Evolutionary conservation across 1,140 invertebrate genomes (phyloP), one percentile per base, ranked within the genome.

Genomic region (Samia ricini): DNA sequence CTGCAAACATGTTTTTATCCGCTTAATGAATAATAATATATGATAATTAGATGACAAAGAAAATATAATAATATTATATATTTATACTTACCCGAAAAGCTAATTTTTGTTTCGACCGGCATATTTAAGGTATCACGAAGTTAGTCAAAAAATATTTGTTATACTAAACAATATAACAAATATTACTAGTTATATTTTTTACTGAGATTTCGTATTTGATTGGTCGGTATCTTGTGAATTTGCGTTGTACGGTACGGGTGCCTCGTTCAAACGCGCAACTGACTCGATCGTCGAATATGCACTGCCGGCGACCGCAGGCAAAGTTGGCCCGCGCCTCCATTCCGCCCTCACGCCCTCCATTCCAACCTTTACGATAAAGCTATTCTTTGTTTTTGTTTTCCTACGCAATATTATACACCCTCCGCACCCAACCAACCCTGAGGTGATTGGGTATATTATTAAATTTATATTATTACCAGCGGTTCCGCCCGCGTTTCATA

Each of bases 81-180:
- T 18, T 18, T 3, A 48, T 23, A 86, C 86, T 88, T 64, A 89
- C 86, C 86, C 66, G 86, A 89, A 71, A 89, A 89, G 76, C 86
- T 86, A 61, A 89, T 89, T 86, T 79, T 89, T 56, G 85, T 89
- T 82, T 89, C 86, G 64, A 85, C 85, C 66, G 86, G 86, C 86
- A 89, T 89, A 57, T 77, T 83, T 26, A 21, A 33, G 15, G 15
- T 61, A 49, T 18, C 50, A 58, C 21, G 52, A 24, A 50, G 18
- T 26, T 29, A 42, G 33, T 12, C 15, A 42, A 42, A 42, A 42
- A 42, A 15, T 42, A 3, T 15, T 42, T 42, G 33, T 42, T 15
- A 42, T 42, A 42, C n/a, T 42, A 29, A 29, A 29, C 4, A 8
- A 5, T 29, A 29, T 29, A 29, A 10, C 10, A 42, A 42, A 42